Conservation (phyloP, 2,888 invertebrate genomes). For the Heliconius charithonia region DNA sequence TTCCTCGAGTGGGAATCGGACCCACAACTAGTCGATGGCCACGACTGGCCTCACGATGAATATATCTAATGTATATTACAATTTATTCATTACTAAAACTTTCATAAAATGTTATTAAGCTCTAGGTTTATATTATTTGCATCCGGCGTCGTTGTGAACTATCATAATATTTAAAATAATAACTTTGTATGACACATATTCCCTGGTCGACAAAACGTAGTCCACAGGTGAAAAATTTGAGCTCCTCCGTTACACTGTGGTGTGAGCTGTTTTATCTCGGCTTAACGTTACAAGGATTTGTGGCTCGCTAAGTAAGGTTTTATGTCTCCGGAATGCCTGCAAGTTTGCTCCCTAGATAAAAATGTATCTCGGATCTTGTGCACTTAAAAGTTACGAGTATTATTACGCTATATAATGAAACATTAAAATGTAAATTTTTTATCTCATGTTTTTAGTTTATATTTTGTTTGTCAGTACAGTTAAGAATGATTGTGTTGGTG, state of each 20-base stretch:
- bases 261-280: conserved; percentile 82
- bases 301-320: conserved; percentile 83
- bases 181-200: conserved; percentile 71
- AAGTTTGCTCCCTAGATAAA: conserved; percentile 76
- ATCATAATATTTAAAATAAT: conserved; percentile 78
- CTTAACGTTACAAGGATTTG: conserved; percentile 83
- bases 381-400: conserved; percentile 50
- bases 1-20: too few species aligned
- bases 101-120: too few species aligned
- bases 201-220: conserved; percentile 53
- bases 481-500: conserved; percentile 34
- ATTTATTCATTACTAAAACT: too few species aligned
- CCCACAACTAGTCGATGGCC: too few species aligned
- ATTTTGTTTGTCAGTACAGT: conserved; percentile 26
- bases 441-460: conserved; percentile 21
- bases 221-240: conserved; percentile 81
- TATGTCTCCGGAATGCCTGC: conserved; percentile 77
- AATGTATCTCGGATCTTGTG: conserved; percentile 63
- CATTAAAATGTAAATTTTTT: conserved; percentile 37
- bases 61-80: too few species aligned
- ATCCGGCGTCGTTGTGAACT: conserved; percentile 68
- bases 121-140: conserved; percentile 51
- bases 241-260: conserved; percentile 72
- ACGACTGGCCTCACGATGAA: too few species aligned
- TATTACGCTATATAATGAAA: conserved; percentile 35